Conservation (phyloP, 1,140 invertebrate species). For the Drosophila auraria region DNA sequence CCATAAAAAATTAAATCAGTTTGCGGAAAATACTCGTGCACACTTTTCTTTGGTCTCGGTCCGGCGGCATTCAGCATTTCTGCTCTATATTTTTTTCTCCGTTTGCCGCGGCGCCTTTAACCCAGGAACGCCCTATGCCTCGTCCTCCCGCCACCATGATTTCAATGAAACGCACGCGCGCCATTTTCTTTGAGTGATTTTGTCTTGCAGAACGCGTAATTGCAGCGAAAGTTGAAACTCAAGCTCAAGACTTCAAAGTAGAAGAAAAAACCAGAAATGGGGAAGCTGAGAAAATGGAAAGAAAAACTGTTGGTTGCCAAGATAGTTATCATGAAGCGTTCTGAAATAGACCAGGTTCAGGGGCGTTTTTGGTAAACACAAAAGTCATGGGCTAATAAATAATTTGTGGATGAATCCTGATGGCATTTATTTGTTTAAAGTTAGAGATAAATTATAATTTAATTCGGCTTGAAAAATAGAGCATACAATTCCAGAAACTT, state of each 20-base stretch:
- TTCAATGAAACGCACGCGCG: slow-evolving; percentile 79
- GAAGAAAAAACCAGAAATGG: neutral
- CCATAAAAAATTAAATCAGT: slow-evolving; percentile 81
- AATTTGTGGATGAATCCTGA: neutral
- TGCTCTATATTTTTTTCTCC: slow-evolving; percentile 9
- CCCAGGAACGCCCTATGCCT: neutral
- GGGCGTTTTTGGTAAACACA: slow-evolving; percentile 29
- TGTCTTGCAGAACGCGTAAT: slow-evolving; percentile 79
- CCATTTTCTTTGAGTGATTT: slow-evolving; percentile 81
- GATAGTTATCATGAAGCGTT: slow-evolving; percentile 30
- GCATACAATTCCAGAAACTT: neutral
- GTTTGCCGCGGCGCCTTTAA: neutral
- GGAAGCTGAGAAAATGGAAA: slow-evolving; percentile 12
- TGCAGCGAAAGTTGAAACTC: slow-evolving; percentile 78
- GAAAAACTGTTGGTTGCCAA: slow-evolving; percentile 40
- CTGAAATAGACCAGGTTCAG: slow-evolving; percentile 31
- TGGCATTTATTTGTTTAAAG: no score
- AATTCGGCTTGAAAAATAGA: neutral
- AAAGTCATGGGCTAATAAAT: neutral
- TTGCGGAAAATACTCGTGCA: slow-evolving; percentile 77
- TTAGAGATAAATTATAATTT: no score
- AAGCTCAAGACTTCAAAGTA: slow-evolving; percentile 20
- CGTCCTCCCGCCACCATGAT: slow-evolving; percentile 38
- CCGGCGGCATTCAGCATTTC: slow-evolving; percentile 14
- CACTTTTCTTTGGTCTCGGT: slow-evolving; percentile 61